Evolutionary conservation across 2,113 vertebrate species (phyloP).

Genomic region (Otolemur garnettii): DNA sequence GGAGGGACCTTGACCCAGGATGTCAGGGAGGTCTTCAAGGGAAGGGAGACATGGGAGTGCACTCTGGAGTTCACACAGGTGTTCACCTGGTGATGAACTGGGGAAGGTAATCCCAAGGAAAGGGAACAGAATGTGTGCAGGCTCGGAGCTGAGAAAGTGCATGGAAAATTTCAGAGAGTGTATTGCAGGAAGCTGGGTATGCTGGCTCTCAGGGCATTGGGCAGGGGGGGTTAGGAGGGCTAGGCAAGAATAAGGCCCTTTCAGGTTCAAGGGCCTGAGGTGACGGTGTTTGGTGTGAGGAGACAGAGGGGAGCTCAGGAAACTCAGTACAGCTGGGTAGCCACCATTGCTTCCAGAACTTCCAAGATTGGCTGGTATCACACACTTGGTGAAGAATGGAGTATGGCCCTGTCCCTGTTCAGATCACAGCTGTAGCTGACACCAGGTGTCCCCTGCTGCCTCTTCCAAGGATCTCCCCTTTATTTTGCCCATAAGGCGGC

Average conservation of each 20-base stretch:
- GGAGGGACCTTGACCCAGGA: neutral
- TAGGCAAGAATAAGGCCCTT: neutral
- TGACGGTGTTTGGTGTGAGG: neutral
- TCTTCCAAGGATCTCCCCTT: neutral
- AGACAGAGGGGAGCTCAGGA: neutral
- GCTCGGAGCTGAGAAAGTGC: neutral
- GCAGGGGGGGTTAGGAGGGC: too few relatives aligned
- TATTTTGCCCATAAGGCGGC: neutral
- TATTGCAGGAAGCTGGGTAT: neutral
- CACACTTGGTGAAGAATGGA: neutral
- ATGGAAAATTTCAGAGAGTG: neutral
- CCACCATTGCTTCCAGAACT: neutral
- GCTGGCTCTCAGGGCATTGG: neutral
- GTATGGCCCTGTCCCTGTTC: neutral
- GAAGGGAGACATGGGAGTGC: neutral
- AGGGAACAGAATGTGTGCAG: neutral
- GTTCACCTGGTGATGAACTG: too few relatives aligned
- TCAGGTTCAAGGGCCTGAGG: neutral
- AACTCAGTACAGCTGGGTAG: neutral
- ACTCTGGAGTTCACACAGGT: too few relatives aligned
- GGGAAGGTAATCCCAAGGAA: neutral
- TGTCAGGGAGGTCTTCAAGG: neutral
- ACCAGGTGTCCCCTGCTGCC: neutral
- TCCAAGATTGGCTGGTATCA: neutral
- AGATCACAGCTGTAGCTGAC: neutral